A percentile compares a stretch with the other conserved stretches of the same genome.
Conservation (phyloP, 1,140 invertebrate genomes). For the Formica selysi region DNA sequence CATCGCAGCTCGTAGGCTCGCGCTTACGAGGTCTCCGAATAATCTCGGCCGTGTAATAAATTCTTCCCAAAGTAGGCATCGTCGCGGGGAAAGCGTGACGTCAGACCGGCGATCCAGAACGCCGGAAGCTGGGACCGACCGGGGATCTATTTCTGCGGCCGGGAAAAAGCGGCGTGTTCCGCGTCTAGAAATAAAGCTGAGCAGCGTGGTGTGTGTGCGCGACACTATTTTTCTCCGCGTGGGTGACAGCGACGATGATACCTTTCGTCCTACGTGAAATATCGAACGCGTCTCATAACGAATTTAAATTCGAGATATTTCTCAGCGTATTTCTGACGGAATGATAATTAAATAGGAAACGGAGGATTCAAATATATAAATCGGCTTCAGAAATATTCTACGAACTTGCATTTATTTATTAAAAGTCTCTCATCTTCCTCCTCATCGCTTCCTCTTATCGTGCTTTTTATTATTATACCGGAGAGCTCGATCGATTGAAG, state of each 20-base stretch:
- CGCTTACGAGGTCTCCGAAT: slow-evolving; percentile 24
- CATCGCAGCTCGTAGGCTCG: slow-evolving; percentile 65
- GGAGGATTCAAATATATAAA: neutral
- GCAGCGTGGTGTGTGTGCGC: slow-evolving; percentile 37
- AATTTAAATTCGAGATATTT: slow-evolving; percentile 10
- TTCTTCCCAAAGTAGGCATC: slow-evolving; percentile 39
- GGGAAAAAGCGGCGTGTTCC: slow-evolving; percentile 71
- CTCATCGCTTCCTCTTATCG: neutral
- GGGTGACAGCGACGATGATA: slow-evolving; percentile 12
- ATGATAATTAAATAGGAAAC: neutral
- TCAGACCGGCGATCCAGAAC: slow-evolving; percentile 44
- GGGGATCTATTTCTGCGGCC: slow-evolving; percentile 55
- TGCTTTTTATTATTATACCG: neutral
- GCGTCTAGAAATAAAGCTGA: slow-evolving; percentile 74
- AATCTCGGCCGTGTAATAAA: slow-evolving; percentile 46
- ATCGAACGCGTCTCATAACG: neutral
- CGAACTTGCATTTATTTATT: neutral
- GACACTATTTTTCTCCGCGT: slow-evolving; percentile 54
- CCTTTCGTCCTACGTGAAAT: slow-evolving; percentile 6
- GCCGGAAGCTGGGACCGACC: slow-evolving; percentile 57
- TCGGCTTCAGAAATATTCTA: neutral
- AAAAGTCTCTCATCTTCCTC: neutral
- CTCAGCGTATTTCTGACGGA: neutral
- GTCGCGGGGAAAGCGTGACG: slow-evolving; percentile 64
- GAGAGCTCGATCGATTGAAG: neutral